Evolutionary conservation across 2,888 invertebrate species (phyloP).

Genomic region (Malacosoma neustria): DNA sequence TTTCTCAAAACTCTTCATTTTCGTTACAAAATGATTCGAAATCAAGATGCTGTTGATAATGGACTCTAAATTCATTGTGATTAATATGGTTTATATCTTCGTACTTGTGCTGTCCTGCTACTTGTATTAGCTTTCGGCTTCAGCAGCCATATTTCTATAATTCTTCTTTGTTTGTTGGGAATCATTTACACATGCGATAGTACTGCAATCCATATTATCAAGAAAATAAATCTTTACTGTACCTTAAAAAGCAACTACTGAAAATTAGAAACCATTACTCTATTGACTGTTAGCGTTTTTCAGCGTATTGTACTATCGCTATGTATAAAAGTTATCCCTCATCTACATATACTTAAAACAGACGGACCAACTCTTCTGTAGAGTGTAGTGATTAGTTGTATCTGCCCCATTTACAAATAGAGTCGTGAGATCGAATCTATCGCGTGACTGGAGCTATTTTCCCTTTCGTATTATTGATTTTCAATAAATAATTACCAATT

Average conservation of each 20-base stretch:
- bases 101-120: conserved; percentile 22
- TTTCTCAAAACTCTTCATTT: too few relatives aligned
- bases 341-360: conserved; percentile 33
- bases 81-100: conserved; percentile 20
- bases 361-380: conserved; percentile 63
- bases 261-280: too few relatives aligned
- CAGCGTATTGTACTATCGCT: too few relatives aligned
- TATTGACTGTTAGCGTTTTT: too few relatives aligned
- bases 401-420: conserved; percentile 30
- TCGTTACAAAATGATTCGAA: conserved; percentile 12
- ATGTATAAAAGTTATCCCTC: conserved; percentile 2
- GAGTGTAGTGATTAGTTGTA: conserved; percentile 50
- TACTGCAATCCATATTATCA: too few relatives aligned
- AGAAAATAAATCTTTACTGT: too few relatives aligned
- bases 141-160: conserved; percentile 14
- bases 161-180: conserved; percentile 11
- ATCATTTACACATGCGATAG: not conserved
- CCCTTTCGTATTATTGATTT: conserved; percentile 13
- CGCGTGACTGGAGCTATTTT: conserved; percentile 8
- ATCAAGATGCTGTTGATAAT: conserved; percentile 23
- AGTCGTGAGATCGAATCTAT: conserved; percentile 15
- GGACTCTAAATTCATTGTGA: conserved; percentile 23
- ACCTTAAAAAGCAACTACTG: too few relatives aligned
- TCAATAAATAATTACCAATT: not conserved
- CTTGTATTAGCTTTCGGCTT: conserved; percentile 28